Evolutionary conservation across 2,797 vertebrate species (phyloP), one percentile per base, ranked within the genome.

Genomic region (Anguilla megastoma): DNA sequence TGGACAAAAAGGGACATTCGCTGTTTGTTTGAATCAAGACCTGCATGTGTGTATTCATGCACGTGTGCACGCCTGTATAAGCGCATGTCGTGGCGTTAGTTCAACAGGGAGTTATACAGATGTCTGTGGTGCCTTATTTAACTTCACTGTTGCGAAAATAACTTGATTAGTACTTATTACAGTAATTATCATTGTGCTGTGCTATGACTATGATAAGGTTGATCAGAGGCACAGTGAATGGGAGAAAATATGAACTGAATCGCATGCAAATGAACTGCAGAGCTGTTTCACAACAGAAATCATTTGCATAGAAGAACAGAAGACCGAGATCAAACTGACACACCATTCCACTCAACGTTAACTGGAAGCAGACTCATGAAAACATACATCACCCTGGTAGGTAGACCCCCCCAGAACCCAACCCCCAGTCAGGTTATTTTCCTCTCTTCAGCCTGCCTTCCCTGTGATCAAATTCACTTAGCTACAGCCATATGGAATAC

Each of bases 131-230:
- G 89, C 87, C 90, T 83, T 60, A 58, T 16, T 58, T 58, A 54
- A 54, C 9, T 6, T 54, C 9, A 54, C 12, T 54, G 52, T 52
- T 14, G 12, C 16, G 56, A 58, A 58, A 18, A 58, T 58, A 3
- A 18, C 14, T 58, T 58, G 16, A 94, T 93, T 88, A 88, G 91
- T 91, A 89, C 84, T 87, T 88, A 90, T 91, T 91, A 88, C 87
- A 89, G 87, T 90, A 52, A 89, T 90, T 21, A 60, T 90, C 87
- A 89, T 89, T 87, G 56, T 88, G 56, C 63, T 88, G 85, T 86
- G 60, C 79, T 56, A 86, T 66, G 89, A 85, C 48, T 63, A 14
- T 12, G 48, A 36, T 16, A 33, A 45, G 4, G 33, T 21, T 79
- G 16, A 82, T 48, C 45, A 76, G 24, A 56, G 48, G 48, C 69